Percentiles rank a stretch among this genome's conserved stretches.
phyloP scores from a whole-genome alignment of 2,888 invertebrate species.

The Dicyrtoma fusca region DNA sequence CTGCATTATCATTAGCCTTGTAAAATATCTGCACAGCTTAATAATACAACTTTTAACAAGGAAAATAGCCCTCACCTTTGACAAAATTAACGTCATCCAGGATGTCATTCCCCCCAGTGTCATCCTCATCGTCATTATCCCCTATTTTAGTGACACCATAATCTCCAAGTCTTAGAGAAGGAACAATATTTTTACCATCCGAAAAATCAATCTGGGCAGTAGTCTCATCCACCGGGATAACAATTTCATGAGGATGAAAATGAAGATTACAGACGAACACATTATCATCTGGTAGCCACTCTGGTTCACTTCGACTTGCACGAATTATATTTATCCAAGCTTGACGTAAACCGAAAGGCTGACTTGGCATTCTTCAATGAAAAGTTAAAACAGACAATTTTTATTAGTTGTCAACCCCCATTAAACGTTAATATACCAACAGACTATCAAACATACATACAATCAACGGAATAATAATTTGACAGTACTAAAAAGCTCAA shows the following conservation, averaged over 20 bases:
- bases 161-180: conserved; percentile 1
- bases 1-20: too few relatives aligned
- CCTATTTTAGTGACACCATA: neutral
- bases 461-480: neutral
- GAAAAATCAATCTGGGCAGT: conserved; percentile 8
- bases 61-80: too few relatives aligned
- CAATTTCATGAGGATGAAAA: conserved; percentile 4
- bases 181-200: conserved; percentile 10
- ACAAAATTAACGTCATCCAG: too few relatives aligned
- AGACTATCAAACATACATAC: too few relatives aligned
- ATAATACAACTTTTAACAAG: too few relatives aligned
- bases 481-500: too few relatives aligned
- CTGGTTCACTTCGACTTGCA: conserved; percentile 5
- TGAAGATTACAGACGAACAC: conserved; percentile 16
- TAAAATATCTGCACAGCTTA: too few relatives aligned
- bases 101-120: neutral
- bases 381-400: too few relatives aligned
- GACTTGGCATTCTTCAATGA: neutral
- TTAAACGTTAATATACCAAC: too few relatives aligned
- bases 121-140: conserved; percentile 1
- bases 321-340: conserved; percentile 18
- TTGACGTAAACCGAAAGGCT: conserved; percentile 14
- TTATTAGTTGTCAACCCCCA: too few relatives aligned
- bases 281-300: conserved; percentile 11
- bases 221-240: neutral